Evolutionary conservation across 2,797 vertebrate genomes (phyloP).

Genomic region (Pagetopsis macropterus): DNA sequence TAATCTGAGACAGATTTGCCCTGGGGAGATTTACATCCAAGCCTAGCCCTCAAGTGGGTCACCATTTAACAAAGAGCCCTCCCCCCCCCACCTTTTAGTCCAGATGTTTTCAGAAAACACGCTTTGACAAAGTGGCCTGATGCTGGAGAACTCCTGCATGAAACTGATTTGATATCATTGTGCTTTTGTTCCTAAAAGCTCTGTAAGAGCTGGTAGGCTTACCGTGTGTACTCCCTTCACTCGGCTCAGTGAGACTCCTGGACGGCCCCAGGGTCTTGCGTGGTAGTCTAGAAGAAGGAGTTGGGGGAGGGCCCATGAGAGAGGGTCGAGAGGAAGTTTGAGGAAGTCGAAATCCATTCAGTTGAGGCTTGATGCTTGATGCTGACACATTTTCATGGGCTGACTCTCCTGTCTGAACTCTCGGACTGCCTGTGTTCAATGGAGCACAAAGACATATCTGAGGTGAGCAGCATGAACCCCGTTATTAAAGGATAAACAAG

Average conservation of each 20-base stretch:
- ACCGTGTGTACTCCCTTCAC: slow-evolving; percentile 77
- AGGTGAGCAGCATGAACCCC: background rate
- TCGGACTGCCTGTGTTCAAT: slow-evolving; percentile 64
- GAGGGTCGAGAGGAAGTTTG: slow-evolving; percentile 46
- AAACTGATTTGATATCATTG: slow-evolving; percentile 7
- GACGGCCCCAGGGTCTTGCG: slow-evolving; percentile 66
- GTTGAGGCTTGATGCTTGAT: slow-evolving; percentile 63
- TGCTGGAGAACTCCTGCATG: slow-evolving; percentile 1
- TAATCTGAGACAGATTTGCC: slow-evolving; percentile 38
- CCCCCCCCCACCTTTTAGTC: slow-evolving; percentile 25
- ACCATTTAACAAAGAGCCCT: slow-evolving; percentile 30
- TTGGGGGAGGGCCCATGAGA: slow-evolving; percentile 41
- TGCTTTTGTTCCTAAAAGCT: background rate
- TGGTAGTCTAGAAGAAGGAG: slow-evolving; percentile 79
- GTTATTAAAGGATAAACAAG: slow-evolving; percentile 17
- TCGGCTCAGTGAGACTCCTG: slow-evolving; percentile 72
- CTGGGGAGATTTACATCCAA: slow-evolving; percentile 25
- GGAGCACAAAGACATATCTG: slow-evolving; percentile 24
- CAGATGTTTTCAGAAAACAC: slow-evolving; percentile 49
- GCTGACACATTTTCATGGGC: slow-evolving; percentile 24
- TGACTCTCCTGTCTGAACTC: slow-evolving; percentile 42
- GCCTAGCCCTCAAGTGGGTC: slow-evolving; percentile 62
- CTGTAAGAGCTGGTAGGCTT: slow-evolving; percentile 49
- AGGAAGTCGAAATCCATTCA: slow-evolving; percentile 40
- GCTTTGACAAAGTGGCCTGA: slow-evolving; percentile 17